Evolutionary conservation across 2,888 invertebrate species (phyloP), one percentile per base, ranked within the genome.

Genomic region (Andricus curvator): DNA sequence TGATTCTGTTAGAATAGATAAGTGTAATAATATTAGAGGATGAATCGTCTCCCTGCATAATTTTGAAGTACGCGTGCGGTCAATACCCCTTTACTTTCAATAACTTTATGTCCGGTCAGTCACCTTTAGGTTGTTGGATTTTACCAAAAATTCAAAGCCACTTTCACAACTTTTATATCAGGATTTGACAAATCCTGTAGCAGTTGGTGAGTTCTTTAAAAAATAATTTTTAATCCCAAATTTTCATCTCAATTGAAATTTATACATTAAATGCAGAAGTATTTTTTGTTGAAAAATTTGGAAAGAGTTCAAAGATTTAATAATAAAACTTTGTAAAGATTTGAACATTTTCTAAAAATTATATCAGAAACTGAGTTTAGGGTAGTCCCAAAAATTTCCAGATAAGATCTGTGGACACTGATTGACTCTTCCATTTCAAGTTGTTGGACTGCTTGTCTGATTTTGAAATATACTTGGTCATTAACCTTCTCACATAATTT

Each of bases 391-490:
- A n/a, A 15, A 20, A 13, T 67, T 41, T 67, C 6, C 15, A 41
- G n/a, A 41, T 41, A 41, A 67, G 56, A 67, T 29, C 8, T 17
- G 48, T 48, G 48, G 65, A 20, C 17, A 17, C 33, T 74, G 56
- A 70, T 25, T 25, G 11, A 29, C 56, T 70, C 20, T 20, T 48
- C 51, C 29, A 51, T 51, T 70, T 51, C 48, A 51, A 51, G 20
- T 33, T 70, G 33, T 51, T 33, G 48, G 13, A 51, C 29, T n/a
- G n/a, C n/a, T 29, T 70, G n/a, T 70, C 70, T 74, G 74, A 74
- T 74, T 37, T 74, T 56, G 11, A 51, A 70, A 29, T 70, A 15
- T n/a, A 20, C 33, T 51, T 25, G 37, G 74, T 56, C 56, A 74
- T 33, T 37, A 56, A 56, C 56, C 74, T 33, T 9, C 56, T 74